A percentile compares a stretch with the other conserved stretches of the same genome.
Evolutionary conservation across 2,888 invertebrate species (phyloP).

Genomic region (Hyles lineata): DNA sequence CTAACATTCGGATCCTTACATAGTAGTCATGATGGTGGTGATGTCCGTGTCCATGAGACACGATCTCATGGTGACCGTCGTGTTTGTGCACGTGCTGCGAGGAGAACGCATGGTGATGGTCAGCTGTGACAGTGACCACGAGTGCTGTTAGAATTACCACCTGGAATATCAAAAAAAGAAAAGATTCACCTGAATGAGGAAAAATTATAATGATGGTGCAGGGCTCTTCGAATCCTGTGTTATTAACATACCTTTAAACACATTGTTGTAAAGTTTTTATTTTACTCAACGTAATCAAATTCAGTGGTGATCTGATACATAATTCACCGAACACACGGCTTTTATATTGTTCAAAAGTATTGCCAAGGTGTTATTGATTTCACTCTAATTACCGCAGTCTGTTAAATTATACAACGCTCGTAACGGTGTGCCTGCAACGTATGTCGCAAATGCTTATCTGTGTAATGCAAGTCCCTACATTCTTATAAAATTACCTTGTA

Average conservation of each 20-base stretch:
- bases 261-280: not conserved
- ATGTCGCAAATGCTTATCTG: constrained; percentile 41
- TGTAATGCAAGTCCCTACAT: constrained; percentile 47
- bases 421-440: constrained; percentile 49
- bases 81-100: constrained; percentile 35
- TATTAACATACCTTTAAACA: not conserved
- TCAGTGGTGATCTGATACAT: constrained; percentile 19
- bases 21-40: constrained; percentile 33
- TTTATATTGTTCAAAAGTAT: constrained; percentile 33
- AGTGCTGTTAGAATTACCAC: not conserved
- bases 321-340: constrained; percentile 18
- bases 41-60: constrained; percentile 20
- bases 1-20: not conserved
- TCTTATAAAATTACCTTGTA: not conserved
- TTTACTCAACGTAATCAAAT: not conserved
- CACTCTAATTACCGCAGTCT: constrained; percentile 29
- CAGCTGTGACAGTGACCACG: constrained; percentile 9
- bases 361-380: constrained; percentile 31
- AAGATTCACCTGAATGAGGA: not conserved
- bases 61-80: constrained; percentile 32
- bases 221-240: not conserved
- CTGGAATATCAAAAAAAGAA: not conserved
- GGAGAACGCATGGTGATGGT: constrained; percentile 24
- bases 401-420: constrained; percentile 26
- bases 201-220: not conserved